These are phyloP conservation scores for Cheumatopsyche charites DNA, from an alignment of 1,140 invertebrate genomes.

Conservation along the genomic window DNA sequence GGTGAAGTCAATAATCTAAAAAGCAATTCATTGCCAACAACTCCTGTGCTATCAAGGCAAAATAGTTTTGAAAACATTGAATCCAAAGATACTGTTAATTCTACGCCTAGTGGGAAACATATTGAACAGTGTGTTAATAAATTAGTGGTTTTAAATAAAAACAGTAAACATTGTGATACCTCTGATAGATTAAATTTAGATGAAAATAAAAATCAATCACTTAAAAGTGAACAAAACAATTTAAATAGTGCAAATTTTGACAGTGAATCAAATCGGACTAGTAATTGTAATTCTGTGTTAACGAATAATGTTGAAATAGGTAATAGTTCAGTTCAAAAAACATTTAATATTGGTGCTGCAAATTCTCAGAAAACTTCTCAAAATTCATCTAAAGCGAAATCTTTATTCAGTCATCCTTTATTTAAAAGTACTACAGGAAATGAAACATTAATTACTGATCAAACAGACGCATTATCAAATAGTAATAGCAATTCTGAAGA, in stretches of 20 bases:
- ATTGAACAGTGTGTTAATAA: constrained; percentile 43
- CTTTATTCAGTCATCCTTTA: constrained; percentile 61
- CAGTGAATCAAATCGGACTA: constrained; percentile 29
- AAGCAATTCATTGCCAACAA: constrained; percentile 49
- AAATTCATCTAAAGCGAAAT: constrained; percentile 56
- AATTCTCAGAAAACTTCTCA: constrained; percentile 29
- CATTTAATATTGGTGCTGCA: constrained; percentile 5
- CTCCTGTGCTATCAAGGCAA: constrained; percentile 47
- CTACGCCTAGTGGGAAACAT: background rate
- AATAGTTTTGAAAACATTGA: constrained; percentile 45
- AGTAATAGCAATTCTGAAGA: constrained; percentile 3
- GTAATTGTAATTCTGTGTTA: background rate
- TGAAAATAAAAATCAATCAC: constrained; percentile 9
- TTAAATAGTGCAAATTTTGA: constrained; percentile 14
- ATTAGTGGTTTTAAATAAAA: constrained; percentile 35
- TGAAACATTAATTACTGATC: constrained; percentile 19
- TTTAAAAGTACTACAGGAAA: constrained; percentile 51
- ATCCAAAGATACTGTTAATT: constrained; percentile 19
- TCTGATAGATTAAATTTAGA: constrained; percentile 21
- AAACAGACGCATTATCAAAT: constrained; percentile 27
- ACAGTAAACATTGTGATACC: constrained; percentile 23
- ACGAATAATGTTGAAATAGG: background rate
- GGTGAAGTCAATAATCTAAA: background rate
- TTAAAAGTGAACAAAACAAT: constrained; percentile 21
- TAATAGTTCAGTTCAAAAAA: constrained; percentile 18